Evolutionary conservation across 2,888 invertebrate species (phyloP).

Genomic region (Mantis religiosa): DNA sequence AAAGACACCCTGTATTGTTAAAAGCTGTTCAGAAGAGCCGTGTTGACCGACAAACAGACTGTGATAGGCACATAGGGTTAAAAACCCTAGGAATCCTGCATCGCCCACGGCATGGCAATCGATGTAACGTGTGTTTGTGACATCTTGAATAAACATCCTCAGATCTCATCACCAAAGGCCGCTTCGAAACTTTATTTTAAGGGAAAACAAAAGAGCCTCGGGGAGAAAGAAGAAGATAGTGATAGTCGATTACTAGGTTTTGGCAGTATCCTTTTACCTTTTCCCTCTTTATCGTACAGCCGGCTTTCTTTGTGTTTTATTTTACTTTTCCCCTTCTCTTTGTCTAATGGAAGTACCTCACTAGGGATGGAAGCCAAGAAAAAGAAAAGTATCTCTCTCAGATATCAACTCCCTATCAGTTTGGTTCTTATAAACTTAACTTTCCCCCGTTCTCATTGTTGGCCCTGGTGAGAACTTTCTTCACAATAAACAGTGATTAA

Average conservation of each 20-base stretch:
- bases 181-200: not conserved
- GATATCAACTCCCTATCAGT: not conserved
- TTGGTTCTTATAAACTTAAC: not conserved
- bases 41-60: too few species aligned
- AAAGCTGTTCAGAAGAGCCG: too few species aligned
- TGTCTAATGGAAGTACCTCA: not conserved
- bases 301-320: not conserved
- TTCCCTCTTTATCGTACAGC: not conserved
- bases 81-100: too few species aligned
- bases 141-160: not conserved
- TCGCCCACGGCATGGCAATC: not conserved
- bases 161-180: not conserved
- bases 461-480: not conserved
- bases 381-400: not conserved
- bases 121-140: not conserved
- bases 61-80: too few species aligned
- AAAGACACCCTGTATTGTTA: too few species aligned
- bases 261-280: not conserved
- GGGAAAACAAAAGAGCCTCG: not conserved
- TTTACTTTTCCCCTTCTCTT: not conserved
- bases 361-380: not conserved
- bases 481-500: not conserved
- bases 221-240: not conserved
- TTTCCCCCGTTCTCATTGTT: not conserved
- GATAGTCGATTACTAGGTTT: not conserved